Percentiles rank a stretch among this genome's conserved stretches.
phyloP scores from a whole-genome alignment of 2,113 vertebrate species.

The Oxyruncus cristatus region DNA sequence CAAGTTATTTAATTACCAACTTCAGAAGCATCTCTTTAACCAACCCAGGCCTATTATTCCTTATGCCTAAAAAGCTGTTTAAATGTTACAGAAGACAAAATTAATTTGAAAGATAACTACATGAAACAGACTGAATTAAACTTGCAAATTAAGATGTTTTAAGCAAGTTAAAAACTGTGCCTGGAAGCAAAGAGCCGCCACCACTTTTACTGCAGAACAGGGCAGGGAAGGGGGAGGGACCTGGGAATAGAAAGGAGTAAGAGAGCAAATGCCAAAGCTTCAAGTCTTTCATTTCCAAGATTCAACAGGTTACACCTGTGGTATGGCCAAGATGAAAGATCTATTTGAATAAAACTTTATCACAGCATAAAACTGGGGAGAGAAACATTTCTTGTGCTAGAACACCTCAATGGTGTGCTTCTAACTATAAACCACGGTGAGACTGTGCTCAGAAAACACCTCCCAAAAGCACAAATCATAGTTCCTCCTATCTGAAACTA shows the following conservation, averaged over 20 bases:
- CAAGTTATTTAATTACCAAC: constrained; percentile 37
- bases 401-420: not conserved
- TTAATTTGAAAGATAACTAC: constrained; percentile 49
- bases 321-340: not conserved
- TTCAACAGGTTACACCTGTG: not conserved
- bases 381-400: not conserved
- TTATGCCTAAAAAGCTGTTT: constrained; percentile 20
- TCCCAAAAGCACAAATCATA: not conserved
- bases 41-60: not conserved
- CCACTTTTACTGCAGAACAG: not conserved
- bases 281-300: not conserved
- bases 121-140: constrained; percentile 45
- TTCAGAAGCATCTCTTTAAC: not conserved
- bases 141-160: constrained; percentile 55
- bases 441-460: not conserved
- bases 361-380: not conserved
- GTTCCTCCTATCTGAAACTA: not conserved
- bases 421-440: not conserved
- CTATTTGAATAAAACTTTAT: not conserved
- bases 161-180: constrained; percentile 47
- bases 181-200: constrained; percentile 23
- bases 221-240: not conserved
- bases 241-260: not conserved
- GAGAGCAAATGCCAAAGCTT: not conserved
- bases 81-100: constrained; percentile 23